Conservation (phyloP, 2,113 vertebrate species). For the Thryonomys swinderianus region DNA sequence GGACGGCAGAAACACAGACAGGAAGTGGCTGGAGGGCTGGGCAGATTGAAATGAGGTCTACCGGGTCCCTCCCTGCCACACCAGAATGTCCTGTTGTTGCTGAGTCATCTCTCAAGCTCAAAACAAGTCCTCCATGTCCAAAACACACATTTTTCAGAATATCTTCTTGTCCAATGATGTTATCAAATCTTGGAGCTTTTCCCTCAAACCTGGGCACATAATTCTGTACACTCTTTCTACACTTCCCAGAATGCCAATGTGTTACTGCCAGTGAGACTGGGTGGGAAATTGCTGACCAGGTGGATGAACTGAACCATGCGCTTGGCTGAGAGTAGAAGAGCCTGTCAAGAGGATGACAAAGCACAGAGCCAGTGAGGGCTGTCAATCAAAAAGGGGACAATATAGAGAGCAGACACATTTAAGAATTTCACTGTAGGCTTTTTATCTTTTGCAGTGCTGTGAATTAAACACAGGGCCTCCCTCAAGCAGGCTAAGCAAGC, state of each 20-base stretch:
- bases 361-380: not conserved
- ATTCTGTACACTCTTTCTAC: not conserved
- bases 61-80: not conserved
- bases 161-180: accelerated
- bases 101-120: not conserved
- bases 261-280: not conserved
- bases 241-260: not conserved
- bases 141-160: not conserved
- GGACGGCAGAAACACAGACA: not conserved
- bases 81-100: not conserved
- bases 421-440: not conserved
- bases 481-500: not conserved
- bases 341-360: not conserved
- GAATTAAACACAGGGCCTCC: not conserved
- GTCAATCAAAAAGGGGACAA: not conserved
- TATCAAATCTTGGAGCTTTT: not conserved
- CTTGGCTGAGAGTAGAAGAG: not conserved
- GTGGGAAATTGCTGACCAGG: not conserved
- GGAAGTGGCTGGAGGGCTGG: not conserved
- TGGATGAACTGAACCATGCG: not conserved
- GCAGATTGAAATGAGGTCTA: not conserved
- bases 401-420: not conserved
- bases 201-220: not conserved
- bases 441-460: not conserved
- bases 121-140: not conserved